phyloP scores from a whole-genome alignment of 2,888 invertebrate species.

The Teleiodes luculella region DNA sequence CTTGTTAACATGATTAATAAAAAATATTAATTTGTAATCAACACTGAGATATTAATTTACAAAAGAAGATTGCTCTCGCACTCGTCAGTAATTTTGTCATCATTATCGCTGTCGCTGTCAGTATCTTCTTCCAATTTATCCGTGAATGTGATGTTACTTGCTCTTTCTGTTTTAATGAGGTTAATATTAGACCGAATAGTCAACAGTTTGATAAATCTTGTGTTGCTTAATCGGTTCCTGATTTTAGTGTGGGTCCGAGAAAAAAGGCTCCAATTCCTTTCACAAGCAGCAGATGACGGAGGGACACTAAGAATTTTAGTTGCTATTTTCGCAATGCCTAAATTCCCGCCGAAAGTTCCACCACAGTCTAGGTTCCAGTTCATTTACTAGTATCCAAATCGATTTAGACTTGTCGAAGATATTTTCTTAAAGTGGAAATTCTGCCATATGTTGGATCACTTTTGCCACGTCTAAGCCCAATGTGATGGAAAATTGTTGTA shows the following conservation, averaged over 20 bases:
- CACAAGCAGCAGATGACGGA: background rate
- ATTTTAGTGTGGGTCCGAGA: background rate
- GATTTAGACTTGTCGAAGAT: conserved; percentile 10
- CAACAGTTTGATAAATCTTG: background rate
- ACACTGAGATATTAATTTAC: too few species aligned
- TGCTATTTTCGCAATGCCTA: background rate
- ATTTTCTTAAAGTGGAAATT: background rate
- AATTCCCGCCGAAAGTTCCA: conserved; percentile 5
- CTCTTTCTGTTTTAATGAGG: too few species aligned
- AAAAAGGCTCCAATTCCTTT: background rate
- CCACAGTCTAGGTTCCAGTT: conserved; percentile 13
- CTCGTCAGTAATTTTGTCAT: too few species aligned
- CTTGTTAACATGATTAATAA: too few species aligned
- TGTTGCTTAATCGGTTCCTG: background rate
- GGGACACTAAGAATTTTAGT: background rate
- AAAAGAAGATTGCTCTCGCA: too few species aligned
- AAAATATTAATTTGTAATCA: too few species aligned
- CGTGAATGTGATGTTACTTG: too few species aligned
- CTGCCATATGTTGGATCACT: background rate
- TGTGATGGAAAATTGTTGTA: background rate
- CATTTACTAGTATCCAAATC: conserved; percentile 11
- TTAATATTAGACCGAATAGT: background rate
- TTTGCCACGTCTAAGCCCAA: background rate
- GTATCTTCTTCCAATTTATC: too few species aligned
- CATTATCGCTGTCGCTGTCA: too few species aligned